phyloP scores from a whole-genome alignment of 2,797 vertebrate species.

The Sternarchorhynchus goeldii region DNA sequence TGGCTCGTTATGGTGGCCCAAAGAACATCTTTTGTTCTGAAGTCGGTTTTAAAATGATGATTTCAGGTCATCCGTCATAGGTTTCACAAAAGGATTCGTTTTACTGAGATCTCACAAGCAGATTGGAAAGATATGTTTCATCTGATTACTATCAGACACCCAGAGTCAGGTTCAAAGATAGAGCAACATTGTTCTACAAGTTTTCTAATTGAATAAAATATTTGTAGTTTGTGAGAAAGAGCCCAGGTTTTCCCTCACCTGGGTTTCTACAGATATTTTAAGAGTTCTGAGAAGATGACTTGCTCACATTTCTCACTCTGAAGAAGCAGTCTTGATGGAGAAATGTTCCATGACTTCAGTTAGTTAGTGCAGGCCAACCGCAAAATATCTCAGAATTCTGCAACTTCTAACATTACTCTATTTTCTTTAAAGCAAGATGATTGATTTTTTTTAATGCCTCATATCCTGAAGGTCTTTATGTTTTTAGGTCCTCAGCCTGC shows the following conservation, averaged over 20 bases:
- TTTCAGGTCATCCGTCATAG: slow-evolving; percentile 7
- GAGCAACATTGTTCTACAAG: neutral
- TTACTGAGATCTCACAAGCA: neutral
- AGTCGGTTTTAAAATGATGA: slow-evolving; percentile 22
- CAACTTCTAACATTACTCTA: neutral
- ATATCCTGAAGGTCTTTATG: slow-evolving; percentile 17
- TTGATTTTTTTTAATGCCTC: no score
- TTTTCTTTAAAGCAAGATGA: slow-evolving; percentile 2
- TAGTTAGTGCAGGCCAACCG: neutral
- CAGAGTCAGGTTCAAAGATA: neutral
- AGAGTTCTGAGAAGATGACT: neutral
- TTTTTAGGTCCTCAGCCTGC: slow-evolving; percentile 14
- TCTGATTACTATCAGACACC: neutral
- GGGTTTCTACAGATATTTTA: neutral
- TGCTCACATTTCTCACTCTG: no score
- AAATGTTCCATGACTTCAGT: neutral
- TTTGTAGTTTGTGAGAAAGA: neutral
- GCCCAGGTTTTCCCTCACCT: neutral
- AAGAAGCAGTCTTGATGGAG: neutral
- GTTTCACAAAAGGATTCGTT: slow-evolving; percentile 14
- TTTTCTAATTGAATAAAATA: slow-evolving; percentile 20
- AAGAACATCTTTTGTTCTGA: neutral
- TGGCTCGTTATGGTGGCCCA: neutral
- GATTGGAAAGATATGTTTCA: slow-evolving; percentile 11
- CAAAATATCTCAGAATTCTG: slow-evolving; percentile 5